Base-by-base conservation (phyloP, 1,140 invertebrate genomes). In the Trichoplusia ni region DNA sequence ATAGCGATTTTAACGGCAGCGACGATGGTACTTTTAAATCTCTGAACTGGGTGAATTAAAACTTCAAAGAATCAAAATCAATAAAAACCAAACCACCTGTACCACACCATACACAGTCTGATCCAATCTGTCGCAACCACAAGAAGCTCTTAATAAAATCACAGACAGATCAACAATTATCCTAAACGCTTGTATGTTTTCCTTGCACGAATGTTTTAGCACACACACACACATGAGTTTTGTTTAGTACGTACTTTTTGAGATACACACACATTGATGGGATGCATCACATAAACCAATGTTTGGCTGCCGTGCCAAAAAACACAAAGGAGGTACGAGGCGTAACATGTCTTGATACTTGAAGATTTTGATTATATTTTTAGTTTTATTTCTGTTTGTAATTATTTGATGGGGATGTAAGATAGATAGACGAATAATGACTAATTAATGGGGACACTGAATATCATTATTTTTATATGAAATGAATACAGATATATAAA, bases 281-380 rank as follows among this genome's bases (percentile, higher is more conserved):
- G 79, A 76, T 80, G 78, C 78, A 84, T 84, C 81, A 72, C 75
- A 78, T 85, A 86, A 86, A 86, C 78, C 71, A 69, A 77, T 80
- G 79, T 84, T 86, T 84, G 84, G 84, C 82, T 6, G 74, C 72
- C 38, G 73, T 90, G 86, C 86, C 86, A 90, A 90, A 85, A 85
- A 88, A 81, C 84, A 86, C 82, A 86, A 82, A 78, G 79, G 76
- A 78, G 69, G 53, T 18, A 7, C 14, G 42, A 7, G 31, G 61
- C 46, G 13, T 51, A 11, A 71, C 60, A 7, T 6, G 27, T 77
- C 37, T 89, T 89, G 82, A 81, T 84, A 73, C 67, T 84, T 77
- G 2, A 16, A 18, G 14, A 19, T 1, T 29, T 27, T 11, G 16
- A 5, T 42, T 11, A n/a, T 27, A 29, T 40, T 29, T 18, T 46